These are phyloP conservation scores for Dione juno DNA, from an alignment of 2,888 invertebrate species.

Conservation along the genomic window DNA sequence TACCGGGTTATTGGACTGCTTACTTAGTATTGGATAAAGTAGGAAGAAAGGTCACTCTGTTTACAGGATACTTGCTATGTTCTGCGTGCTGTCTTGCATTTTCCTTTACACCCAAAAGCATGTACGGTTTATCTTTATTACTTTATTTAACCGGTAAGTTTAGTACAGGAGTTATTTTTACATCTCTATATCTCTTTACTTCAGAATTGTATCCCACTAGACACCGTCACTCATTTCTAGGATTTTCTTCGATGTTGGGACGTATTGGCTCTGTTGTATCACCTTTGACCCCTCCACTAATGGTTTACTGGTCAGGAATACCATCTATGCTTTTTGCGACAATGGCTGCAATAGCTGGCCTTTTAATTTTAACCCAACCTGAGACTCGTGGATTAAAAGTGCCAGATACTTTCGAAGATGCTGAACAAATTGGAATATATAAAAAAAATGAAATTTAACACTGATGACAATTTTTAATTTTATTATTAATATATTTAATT, in stretches of 20 bases:
- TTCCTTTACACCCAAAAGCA: conserved; percentile 73
- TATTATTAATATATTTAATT: not conserved
- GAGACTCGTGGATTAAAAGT: conserved; percentile 71
- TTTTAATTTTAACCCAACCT: conserved; percentile 72
- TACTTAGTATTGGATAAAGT: conserved; percentile 85
- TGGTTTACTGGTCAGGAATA: conserved; percentile 75
- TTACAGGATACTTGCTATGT: conserved; percentile 70
- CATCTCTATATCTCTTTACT: conserved; percentile 86
- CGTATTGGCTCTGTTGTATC: conserved; percentile 87
- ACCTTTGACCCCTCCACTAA: conserved; percentile 87
- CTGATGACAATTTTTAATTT: not conserved
- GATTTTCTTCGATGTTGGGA: conserved; percentile 88
- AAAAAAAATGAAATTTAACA: not conserved
- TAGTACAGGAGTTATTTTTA: conserved; percentile 86
- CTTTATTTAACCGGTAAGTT: conserved; percentile 86
- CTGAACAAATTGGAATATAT: conserved; percentile 64
- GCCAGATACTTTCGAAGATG: conserved; percentile 77
- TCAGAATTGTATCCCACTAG: conserved; percentile 89
- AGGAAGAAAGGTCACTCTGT: conserved; percentile 78
- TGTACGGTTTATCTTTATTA: conserved; percentile 60
- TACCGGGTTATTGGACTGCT: conserved; percentile 87
- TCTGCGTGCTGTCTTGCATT: conserved; percentile 80
- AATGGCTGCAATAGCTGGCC: conserved; percentile 65
- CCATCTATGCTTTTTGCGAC: conserved; percentile 72
- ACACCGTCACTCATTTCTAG: conserved; percentile 86